These are phyloP conservation scores for Zalophus californianus DNA, from an alignment of 2,797 vertebrate species.

Conservation along the genomic window DNA sequence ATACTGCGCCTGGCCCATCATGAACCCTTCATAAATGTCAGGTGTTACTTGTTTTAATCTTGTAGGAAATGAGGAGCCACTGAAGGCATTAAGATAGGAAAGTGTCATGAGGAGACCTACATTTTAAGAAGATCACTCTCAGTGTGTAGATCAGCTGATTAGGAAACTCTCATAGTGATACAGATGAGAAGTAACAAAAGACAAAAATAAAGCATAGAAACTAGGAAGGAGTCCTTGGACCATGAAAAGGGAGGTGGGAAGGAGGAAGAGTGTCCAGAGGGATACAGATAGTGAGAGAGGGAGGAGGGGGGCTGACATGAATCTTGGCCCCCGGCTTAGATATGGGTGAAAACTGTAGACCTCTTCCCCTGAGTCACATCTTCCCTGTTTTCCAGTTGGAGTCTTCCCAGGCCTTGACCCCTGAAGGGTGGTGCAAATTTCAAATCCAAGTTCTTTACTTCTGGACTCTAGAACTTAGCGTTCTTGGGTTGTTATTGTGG, in stretches of 20 bases:
- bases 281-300: neutral
- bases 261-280: neutral
- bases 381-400: neutral
- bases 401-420: neutral
- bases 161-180: neutral
- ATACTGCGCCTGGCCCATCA: neutral
- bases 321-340: neutral
- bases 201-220: neutral
- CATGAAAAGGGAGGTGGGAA: neutral
- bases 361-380: neutral
- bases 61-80: neutral
- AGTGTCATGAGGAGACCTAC: neutral
- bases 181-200: neutral
- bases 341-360: neutral
- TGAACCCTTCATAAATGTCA: neutral
- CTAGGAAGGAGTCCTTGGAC: neutral
- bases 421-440: neutral
- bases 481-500: neutral
- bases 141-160: neutral
- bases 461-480: neutral
- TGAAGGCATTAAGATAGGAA: neutral
- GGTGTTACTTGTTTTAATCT: neutral
- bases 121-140: neutral
- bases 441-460: neutral
- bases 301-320: neutral